These are phyloP conservation scores for Microtus californicus DNA, from an alignment of 2,797 vertebrate species.

Conservation along the genomic window DNA sequence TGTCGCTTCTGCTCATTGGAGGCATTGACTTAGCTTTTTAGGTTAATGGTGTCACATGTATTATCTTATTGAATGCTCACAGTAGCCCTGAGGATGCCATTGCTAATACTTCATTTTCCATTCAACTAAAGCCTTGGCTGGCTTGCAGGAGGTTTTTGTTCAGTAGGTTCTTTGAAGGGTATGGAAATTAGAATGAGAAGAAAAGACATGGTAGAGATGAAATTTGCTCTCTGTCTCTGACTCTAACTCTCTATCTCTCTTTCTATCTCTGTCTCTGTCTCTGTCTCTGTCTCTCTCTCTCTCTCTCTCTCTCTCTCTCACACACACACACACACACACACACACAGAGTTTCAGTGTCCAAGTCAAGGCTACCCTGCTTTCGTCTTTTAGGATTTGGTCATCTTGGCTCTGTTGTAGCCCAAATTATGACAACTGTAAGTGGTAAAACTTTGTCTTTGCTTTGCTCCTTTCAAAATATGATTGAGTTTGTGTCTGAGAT, in stretches of 20 bases:
- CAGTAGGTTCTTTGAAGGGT: background rate
- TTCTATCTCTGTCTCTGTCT: background rate
- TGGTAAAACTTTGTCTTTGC: constrained; percentile 45
- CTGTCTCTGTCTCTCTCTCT: background rate
- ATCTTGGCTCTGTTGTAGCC: constrained; percentile 41
- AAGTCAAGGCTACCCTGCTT: background rate
- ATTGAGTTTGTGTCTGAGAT: constrained; percentile 38
- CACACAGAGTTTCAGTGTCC: background rate
- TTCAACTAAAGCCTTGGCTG: background rate
- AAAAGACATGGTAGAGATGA: constrained; percentile 36
- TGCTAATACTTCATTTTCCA: background rate
- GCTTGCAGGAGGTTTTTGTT: background rate
- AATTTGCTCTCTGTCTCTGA: background rate
- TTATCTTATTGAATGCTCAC: background rate
- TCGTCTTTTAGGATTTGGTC: background rate
- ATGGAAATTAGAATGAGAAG: constrained; percentile 14
- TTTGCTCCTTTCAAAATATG: constrained; percentile 59
- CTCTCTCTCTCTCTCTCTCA: background rate
- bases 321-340: background rate
- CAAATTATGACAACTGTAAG: constrained; percentile 20
- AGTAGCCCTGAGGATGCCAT: background rate
- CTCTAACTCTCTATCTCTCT: background rate
- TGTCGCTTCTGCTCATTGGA: background rate
- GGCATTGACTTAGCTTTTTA: background rate
- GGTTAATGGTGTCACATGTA: background rate